These are phyloP conservation scores for Laupala kohalensis DNA, from an alignment of 1,140 invertebrate species.

Conservation along the genomic window DNA sequence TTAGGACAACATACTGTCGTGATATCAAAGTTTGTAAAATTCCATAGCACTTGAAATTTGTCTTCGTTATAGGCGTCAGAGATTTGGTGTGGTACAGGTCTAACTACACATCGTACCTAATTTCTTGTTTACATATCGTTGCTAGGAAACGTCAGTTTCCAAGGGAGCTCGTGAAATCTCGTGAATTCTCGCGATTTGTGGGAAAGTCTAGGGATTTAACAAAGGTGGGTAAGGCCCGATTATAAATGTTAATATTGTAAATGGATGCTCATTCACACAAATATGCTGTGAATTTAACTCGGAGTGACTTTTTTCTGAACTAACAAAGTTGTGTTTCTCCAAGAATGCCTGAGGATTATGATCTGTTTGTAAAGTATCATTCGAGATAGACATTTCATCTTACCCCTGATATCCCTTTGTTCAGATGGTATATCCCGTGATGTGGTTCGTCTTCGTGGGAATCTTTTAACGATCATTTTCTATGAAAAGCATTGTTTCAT, in stretches of 20 bases:
- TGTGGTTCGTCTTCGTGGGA: conserved; percentile 6
- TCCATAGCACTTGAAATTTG: no score
- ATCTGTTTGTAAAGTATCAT: neutral
- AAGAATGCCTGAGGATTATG: neutral
- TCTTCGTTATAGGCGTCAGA: no score
- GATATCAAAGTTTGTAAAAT: no score
- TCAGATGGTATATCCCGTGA: conserved; percentile 5
- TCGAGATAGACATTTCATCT: neutral
- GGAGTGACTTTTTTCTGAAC: neutral
- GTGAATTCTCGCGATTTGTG: neutral
- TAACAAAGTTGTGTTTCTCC: neutral
- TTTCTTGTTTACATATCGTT: conserved; percentile 3
- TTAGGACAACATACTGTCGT: no score
- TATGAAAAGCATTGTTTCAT: neutral
- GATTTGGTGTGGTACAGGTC: no score
- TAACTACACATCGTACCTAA: no score
- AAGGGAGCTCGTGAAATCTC: conserved; percentile 1
- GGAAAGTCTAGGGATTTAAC: neutral
- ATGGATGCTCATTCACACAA: neutral
- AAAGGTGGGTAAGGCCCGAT: conserved; percentile 5
- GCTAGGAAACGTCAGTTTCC: neutral
- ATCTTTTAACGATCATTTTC: conserved; percentile 5
- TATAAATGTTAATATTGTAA: neutral
- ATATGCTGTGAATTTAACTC: neutral
- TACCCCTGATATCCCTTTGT: conserved; percentile 7